Base-by-base conservation (phyloP, 2,113 vertebrate species). In the Isurus oxyrinchus region DNA sequence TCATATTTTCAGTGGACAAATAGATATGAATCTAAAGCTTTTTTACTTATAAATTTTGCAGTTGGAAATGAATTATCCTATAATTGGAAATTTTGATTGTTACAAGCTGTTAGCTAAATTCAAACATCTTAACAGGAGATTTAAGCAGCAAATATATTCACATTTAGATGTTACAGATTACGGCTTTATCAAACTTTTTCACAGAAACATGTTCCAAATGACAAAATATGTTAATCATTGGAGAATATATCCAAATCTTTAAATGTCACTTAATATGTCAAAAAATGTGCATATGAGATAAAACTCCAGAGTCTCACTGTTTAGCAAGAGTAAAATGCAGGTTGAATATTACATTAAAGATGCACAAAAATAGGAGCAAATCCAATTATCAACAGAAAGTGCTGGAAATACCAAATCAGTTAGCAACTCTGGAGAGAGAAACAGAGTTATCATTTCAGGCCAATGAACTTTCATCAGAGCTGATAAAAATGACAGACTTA, bases 201-300 rank as follows among this genome's bases (percentile, higher is more conserved):
- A 55, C 87, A 91, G 25, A 93, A 61, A 63, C 63, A 16, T 59
- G 84, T 87, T 25, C 61, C 19, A 40, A 93, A 93, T 93, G 55
- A 93, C 35, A 61, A 14, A 35, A 13, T 93, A 3, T n/a, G 5
- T 19, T n/a, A 93, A n/a, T 93, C 57, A 61, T 31, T 19, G 31
- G 57, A 93, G 2, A 40, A 31, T 93, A 31, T 93, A 59, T 63
- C 55, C 57, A 93, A 63, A 93, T 63, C 90, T 63, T n/a, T 59
- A 93, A 93, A 93, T 93, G 57, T 0, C 57, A 93, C 55, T 40
- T 35, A 93, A 93, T 87, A 87, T 87, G 25, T 91, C 87, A 91
- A 91, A 91, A 91, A 59, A 31, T 13, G 23, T 31, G 49, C 31
- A 27, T 35, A 91, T 57, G 55, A 91, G 35, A 13, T 61, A 3